Evolutionary conservation across 2,113 vertebrate species (phyloP).

Genomic region (Oncorhynchus gorbuscha): DNA sequence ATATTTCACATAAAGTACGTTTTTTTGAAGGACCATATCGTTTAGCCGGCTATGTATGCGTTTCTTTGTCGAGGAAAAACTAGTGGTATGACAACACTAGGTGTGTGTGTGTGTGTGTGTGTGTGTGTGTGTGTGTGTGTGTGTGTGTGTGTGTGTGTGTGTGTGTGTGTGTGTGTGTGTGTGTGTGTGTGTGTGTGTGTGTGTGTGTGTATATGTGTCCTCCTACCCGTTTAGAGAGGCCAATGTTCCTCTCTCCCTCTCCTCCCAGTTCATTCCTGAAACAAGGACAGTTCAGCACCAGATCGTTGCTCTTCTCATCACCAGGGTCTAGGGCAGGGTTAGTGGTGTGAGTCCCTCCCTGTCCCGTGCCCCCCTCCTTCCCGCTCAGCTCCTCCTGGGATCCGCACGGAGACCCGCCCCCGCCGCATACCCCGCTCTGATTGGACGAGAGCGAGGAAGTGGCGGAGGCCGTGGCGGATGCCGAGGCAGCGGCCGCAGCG

Average conservation of each 20-base stretch:
- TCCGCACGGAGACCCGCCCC: constrained; percentile 91
- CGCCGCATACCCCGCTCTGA: constrained; percentile 63
- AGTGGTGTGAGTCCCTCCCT: constrained; percentile 39
- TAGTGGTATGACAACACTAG: too few relatives aligned
- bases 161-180: background rate
- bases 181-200: background rate
- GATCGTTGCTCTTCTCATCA: constrained; percentile 96
- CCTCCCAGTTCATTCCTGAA: constrained; percentile 98
- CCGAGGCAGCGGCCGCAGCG: constrained; percentile 85
- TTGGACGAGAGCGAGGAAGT: constrained; percentile 82
- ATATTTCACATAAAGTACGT: too few relatives aligned
- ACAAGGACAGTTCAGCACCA: constrained; percentile 95
- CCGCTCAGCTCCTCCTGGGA: constrained; percentile 95
- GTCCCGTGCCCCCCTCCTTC: constrained; percentile 76
- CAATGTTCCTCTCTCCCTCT: constrained; percentile 92
- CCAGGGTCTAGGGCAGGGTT: constrained; percentile 89
- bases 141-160: background rate
- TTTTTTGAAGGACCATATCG: too few relatives aligned
- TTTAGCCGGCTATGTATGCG: too few relatives aligned
- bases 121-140: background rate
- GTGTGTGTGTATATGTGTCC: too few relatives aligned
- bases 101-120: background rate
- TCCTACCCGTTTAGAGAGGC: constrained; percentile 79
- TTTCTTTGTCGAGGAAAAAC: too few relatives aligned
- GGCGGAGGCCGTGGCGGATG: constrained; percentile 83